Conservation (phyloP, 2,888 invertebrate species). For the Ceriagrion tenellum region DNA sequence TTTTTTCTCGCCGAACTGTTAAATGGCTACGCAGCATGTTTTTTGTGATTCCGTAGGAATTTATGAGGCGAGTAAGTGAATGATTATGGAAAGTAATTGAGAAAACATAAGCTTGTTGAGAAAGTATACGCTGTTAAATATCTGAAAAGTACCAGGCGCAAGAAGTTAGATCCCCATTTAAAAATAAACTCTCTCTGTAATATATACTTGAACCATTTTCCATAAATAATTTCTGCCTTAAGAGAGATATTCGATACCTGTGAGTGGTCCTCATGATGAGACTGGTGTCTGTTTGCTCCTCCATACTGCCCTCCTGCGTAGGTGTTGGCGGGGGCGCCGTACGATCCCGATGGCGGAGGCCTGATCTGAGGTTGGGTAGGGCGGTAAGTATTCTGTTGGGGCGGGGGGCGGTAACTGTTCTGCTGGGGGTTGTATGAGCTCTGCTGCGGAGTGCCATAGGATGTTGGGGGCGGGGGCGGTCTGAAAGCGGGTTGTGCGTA, state of each 20-base stretch:
- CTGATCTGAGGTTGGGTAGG: not conserved
- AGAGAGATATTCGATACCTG: not conserved
- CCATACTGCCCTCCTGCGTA: not conserved
- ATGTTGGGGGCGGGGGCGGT: not conserved
- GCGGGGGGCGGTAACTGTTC: not conserved
- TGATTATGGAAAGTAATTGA: no score
- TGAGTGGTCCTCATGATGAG: not conserved
- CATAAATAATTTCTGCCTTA: no score
- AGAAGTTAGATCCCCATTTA: no score
- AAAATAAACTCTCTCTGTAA: no score
- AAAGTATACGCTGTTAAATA: no score
- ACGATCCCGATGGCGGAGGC: not conserved
- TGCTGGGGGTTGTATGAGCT: not conserved
- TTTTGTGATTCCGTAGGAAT: no score
- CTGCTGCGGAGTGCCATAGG: not conserved
- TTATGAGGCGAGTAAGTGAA: no score
- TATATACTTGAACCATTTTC: no score
- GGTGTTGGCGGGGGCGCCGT: not conserved
- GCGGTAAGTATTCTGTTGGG: not conserved
- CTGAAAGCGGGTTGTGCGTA: not conserved
- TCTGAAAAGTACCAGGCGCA: no score
- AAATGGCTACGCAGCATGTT: no score
- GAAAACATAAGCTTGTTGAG: no score
- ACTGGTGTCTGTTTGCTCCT: not conserved
- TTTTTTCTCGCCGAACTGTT: no score